These are phyloP conservation scores for Botia almorhae DNA, from an alignment of 2,797 vertebrate species.

Conservation along the genomic window DNA sequence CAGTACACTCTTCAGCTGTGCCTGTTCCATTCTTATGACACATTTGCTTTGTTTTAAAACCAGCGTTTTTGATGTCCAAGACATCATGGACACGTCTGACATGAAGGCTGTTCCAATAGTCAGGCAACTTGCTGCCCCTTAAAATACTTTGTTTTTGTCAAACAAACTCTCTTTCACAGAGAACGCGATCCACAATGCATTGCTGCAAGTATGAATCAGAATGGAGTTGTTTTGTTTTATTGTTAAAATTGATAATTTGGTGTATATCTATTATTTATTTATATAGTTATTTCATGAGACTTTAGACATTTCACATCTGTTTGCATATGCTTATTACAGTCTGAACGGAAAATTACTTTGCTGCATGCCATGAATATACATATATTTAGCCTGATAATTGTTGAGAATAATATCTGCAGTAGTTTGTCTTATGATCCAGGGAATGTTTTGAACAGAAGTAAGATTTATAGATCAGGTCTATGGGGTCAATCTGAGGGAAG, in stretches of 20 bases:
- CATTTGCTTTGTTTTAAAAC: neutral
- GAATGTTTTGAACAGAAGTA: neutral
- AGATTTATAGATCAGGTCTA: neutral
- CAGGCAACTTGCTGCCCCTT: neutral
- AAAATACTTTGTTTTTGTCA: neutral
- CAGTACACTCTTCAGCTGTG: neutral
- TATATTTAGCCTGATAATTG: neutral
- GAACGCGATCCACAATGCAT: neutral
- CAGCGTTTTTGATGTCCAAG: neutral
- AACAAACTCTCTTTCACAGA: neutral
- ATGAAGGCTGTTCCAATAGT: neutral
- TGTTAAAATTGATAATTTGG: neutral
- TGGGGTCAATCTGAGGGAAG: neutral
- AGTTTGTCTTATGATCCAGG: neutral
- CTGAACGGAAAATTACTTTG: constrained; percentile 6
- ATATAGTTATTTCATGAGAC: too few species aligned
- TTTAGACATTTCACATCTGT: neutral
- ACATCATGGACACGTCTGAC: neutral
- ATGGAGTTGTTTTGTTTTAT: neutral
- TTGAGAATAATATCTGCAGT: neutral
- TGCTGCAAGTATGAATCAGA: neutral
- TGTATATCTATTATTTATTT: neutral
- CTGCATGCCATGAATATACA: neutral
- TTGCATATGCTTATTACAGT: constrained; percentile 69
- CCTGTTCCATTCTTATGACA: neutral